Evolutionary conservation across 2,888 invertebrate species (phyloP), one percentile per base, ranked within the genome.

Genomic region (Drosophila planitibia): DNA sequence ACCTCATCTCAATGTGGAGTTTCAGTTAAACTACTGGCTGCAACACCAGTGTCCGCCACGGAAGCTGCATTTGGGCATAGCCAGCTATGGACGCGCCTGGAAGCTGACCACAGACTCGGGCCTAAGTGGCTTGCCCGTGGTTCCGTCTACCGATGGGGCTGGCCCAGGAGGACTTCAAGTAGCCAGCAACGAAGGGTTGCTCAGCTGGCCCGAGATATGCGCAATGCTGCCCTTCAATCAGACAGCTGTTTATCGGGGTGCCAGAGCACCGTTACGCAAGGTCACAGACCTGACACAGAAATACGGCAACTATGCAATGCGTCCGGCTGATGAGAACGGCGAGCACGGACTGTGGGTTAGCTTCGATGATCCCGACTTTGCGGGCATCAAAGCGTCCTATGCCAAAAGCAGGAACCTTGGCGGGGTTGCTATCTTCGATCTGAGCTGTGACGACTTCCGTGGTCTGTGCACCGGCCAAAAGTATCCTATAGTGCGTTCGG

Each of bases 121-220:
- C 41, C 94, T 96, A 33, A 95, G 96, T 14, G 97, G 97, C 4
- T 96, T 96, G 0, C 97, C 97, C 4, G 97, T 97, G 0, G 91
- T 96, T 4, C 94, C 95, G 30, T 91, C 91, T 0, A 94, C 96
- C 3, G 95, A 96, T 53, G 97, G 96, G 0, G 94, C 96, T 4
- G 97, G 96, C 0, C 95, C 95, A 70, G 95, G 91, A 92, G 97
- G 97, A 25, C 95, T 95, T 0, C 96, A 96, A 92, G 96, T 96
- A 4, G 37, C 0, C 58, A 95, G 95, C 82, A 94, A 92, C 10
- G 95, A 96, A 4, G 97, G 97, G 25, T 69, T 97, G 4, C 93
- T 97, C 54, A 96, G 97, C 76, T 97, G 97, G 94, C 95, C 96
- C 0, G 97, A 97, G 93, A 95, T 97, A 0, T 97, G 97, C 91